Evolutionary conservation across 2,888 invertebrate genomes (phyloP).

Genomic region (Rosalia funebris): DNA sequence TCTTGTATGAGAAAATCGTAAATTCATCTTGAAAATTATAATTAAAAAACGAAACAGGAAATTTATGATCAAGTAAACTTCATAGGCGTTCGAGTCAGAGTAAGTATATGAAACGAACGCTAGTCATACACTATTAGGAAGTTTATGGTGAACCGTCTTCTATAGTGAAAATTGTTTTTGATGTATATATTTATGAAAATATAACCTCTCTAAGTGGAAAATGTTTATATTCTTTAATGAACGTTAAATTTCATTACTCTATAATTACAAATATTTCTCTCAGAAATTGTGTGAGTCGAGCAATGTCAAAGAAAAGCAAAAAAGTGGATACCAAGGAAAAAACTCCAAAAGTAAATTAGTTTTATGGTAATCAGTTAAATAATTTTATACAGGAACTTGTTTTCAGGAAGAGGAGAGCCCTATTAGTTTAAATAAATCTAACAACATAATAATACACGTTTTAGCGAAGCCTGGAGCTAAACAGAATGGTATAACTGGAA

Average conservation of each 20-base stretch:
- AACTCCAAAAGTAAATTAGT: neutral
- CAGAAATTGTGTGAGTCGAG: neutral
- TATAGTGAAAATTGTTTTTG: too few relatives aligned
- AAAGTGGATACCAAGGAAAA: neutral
- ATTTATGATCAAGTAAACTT: too few relatives aligned
- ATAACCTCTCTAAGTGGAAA: conserved; percentile 1
- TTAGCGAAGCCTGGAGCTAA: conserved; percentile 82
- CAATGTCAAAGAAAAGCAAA: conserved; percentile 20
- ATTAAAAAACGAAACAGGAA: too few relatives aligned
- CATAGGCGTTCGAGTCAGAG: too few relatives aligned
- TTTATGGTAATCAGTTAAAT: too few relatives aligned
- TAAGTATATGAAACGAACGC: too few relatives aligned
- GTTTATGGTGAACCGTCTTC: too few relatives aligned
- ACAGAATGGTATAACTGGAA: conserved; percentile 72
- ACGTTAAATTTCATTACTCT: neutral
- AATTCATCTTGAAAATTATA: too few relatives aligned
- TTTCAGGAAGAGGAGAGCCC: conserved; percentile 51
- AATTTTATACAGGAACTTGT: neutral
- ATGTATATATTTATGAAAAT: neutral
- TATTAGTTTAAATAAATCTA: conserved; percentile 67
- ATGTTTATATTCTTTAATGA: neutral
- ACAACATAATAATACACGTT: conserved; percentile 72
- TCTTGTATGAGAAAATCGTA: too few relatives aligned
- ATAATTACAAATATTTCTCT: neutral
- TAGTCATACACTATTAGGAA: too few relatives aligned